Evolutionary conservation across 2,888 invertebrate genomes (phyloP), one percentile per base, ranked within the genome.

Genomic region (Encarsia formosa): DNA sequence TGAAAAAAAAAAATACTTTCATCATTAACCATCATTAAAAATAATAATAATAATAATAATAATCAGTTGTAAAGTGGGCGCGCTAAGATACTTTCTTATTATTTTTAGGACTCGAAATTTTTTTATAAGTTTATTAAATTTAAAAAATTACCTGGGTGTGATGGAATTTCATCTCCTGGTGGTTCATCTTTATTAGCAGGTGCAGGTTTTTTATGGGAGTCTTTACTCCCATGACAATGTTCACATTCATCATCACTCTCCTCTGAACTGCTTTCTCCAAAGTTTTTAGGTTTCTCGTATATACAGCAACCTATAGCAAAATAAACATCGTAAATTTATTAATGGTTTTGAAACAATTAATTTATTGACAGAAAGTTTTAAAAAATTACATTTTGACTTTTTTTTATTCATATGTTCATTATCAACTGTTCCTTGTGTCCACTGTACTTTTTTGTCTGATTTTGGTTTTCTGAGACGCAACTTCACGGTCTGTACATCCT

Each of bases 391-490:
- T 82, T 96, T 97, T 20, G 96, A 96, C 75, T 96, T 96, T 76
- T 94, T 95, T 74, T 89, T 92, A 70, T 91, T 89, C 87, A 96
- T 83, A 69, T 92, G 78, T 73, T 97, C 96, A 76, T 97, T 96
- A 75, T 97, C 96, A 13, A 97, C 88, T 1, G 95, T 94, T 63
- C 87, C 92, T 54, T 85, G 84, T 9, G 87, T 85, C 92, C 94
- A 97, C 56, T 86, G 85, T 1, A 96, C 95, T 74, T 90, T 91
- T 74, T 88, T 87, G 49, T 81, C 78, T 31, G 77, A 78, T 66
- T 82, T 83, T 2, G 87, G 86, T 65, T 87, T 87, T 54, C 81
- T 79, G 42, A 89, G 75, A 53, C 83, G 81, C 45, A 90, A 72
- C 50, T 79, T 76, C 26, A 87, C 74, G n/a, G 81, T 80, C 34